Conservation (phyloP, 2,113 vertebrate species). For the Aplodontia rufa region DNA sequence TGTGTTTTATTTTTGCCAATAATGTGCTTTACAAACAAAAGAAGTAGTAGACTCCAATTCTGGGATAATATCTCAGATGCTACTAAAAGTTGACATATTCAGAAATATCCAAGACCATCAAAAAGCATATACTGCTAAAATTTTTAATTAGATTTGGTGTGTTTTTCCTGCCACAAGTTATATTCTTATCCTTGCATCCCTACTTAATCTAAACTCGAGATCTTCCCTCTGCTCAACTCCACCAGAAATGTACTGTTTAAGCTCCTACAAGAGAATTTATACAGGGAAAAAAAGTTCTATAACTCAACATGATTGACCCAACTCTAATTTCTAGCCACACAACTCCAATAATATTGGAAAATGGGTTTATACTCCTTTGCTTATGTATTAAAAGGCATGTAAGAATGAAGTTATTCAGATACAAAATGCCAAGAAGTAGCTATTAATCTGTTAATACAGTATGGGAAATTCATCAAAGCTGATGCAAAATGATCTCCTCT, state of each 20-base stretch:
- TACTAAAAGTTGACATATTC: neutral
- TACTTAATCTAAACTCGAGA: neutral
- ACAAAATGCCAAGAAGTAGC: conserved; percentile 16
- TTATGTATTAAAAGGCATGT: neutral
- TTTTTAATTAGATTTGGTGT: neutral
- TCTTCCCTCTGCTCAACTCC: conserved; percentile 34
- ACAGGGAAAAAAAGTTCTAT: conserved; percentile 42
- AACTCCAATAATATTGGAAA: conserved; percentile 54
- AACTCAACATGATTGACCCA: neutral
- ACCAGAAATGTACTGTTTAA: conserved; percentile 29
- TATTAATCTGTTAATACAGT: conserved; percentile 29
- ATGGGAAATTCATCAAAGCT: neutral
- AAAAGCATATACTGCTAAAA: neutral
- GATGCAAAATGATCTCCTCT: neutral
- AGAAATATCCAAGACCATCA: neutral
- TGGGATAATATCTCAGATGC: neutral
- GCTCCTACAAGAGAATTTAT: conserved; percentile 57
- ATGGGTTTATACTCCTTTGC: neutral
- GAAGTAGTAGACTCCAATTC: neutral
- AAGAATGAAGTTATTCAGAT: neutral
- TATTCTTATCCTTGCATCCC: neutral
- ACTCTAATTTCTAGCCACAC: neutral
- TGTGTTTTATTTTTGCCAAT: neutral
- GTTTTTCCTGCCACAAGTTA: neutral
- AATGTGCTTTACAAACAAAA: conserved; percentile 37